These are phyloP conservation scores for Gasterosteus nipponicus DNA, from an alignment of 2,113 vertebrate species.

Conservation along the genomic window DNA sequence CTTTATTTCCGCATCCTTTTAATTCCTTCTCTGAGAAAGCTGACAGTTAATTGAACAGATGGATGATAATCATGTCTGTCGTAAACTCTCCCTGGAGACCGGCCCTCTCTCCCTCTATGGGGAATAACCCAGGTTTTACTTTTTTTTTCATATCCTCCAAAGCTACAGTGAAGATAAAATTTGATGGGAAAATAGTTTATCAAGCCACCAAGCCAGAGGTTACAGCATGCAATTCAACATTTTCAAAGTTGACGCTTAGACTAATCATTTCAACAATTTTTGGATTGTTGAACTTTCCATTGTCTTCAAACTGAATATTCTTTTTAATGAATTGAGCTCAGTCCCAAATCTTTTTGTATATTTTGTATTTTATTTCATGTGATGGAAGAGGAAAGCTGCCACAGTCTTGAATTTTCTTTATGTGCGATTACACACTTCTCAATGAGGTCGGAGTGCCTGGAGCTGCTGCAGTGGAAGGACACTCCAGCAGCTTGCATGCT, in stretches of 20 bases:
- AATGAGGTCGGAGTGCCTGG: slow-evolving; percentile 34
- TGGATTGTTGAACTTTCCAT: slow-evolving; percentile 38
- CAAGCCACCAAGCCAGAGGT: slow-evolving; percentile 44
- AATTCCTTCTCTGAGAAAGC: slow-evolving; percentile 60
- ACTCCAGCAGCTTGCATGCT: slow-evolving; percentile 17
- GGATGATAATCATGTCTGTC: slow-evolving; percentile 72
- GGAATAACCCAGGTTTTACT: slow-evolving; percentile 42
- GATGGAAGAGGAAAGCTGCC: slow-evolving; percentile 29
- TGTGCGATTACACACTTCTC: not conserved
- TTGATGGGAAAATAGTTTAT: slow-evolving; percentile 60
- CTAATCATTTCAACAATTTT: slow-evolving; percentile 55
- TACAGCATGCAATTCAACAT: slow-evolving; percentile 51
- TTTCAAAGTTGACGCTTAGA: slow-evolving; percentile 49
- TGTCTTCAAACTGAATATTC: not conserved
- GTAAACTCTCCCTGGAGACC: slow-evolving; percentile 53
- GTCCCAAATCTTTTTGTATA: not conserved
- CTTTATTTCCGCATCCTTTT: slow-evolving; percentile 46
- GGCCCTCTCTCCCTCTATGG: slow-evolving; percentile 46
- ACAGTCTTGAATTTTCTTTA: slow-evolving; percentile 1
- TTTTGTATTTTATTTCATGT: slow-evolving; percentile 26
- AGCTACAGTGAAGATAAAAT: slow-evolving; percentile 58
- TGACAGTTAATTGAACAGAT: slow-evolving; percentile 77
- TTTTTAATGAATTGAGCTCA: slow-evolving; percentile 1
- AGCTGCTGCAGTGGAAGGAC: slow-evolving; percentile 35
- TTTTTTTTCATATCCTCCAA: slow-evolving; percentile 9